Percentiles rank a stretch among this genome's conserved stretches.
Evolutionary conservation across 2,888 invertebrate species (phyloP).

Genomic region (Pecten maximus): DNA sequence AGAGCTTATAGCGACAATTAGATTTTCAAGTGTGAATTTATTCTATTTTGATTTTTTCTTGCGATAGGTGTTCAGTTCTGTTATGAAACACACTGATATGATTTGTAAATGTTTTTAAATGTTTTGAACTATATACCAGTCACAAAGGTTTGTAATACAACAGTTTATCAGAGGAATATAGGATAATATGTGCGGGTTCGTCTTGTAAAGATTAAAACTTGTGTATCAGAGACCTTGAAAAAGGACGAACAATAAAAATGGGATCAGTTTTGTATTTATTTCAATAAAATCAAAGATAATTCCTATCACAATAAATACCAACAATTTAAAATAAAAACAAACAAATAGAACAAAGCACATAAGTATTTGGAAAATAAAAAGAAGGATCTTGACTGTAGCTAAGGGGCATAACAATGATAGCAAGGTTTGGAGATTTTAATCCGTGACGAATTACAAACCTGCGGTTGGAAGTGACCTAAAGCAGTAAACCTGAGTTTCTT

Average conservation of each 20-base stretch:
- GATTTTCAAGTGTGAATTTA: not conserved
- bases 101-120: not conserved
- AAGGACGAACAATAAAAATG: not conserved
- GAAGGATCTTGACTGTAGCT: not conserved
- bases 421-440: slow-evolving; percentile 10
- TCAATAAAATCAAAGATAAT: not conserved
- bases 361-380: not conserved
- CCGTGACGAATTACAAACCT: slow-evolving; percentile 16
- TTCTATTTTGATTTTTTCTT: not conserved
- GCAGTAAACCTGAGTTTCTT: not conserved
- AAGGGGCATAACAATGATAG: slow-evolving; percentile 20
- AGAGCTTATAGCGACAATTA: not conserved
- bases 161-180: not conserved
- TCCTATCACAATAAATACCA: not conserved
- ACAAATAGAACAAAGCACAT: not conserved
- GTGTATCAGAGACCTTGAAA: not conserved
- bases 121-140: not conserved
- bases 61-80: not conserved
- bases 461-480: not conserved
- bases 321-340: not conserved
- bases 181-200: not conserved
- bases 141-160: not conserved
- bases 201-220: not conserved
- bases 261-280: not conserved
- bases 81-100: not conserved